Percentiles rank a stretch among this genome's conserved stretches.
Evolutionary conservation across 2,797 vertebrate genomes (phyloP).

Genomic region (Thalassophryne amazonica): DNA sequence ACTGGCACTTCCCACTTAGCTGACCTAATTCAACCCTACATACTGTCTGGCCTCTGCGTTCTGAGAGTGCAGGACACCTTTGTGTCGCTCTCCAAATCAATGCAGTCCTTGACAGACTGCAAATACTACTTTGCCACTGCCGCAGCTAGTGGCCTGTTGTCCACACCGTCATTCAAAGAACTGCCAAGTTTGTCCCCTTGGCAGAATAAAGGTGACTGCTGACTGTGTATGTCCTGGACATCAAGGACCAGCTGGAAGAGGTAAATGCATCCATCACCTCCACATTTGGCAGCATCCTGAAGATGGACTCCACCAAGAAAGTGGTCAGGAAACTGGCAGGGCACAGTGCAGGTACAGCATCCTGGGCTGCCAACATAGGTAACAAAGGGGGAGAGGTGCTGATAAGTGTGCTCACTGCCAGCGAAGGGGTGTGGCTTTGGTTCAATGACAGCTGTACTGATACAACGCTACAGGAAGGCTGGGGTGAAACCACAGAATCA

Average conservation of each 20-base stretch:
- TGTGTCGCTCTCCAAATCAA: neutral
- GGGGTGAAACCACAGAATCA: neutral
- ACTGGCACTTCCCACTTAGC: no score
- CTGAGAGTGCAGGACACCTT: no score
- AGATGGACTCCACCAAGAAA: constrained; percentile 24
- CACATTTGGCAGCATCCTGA: neutral
- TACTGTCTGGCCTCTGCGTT: no score
- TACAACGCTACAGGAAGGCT: neutral
- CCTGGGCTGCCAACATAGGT: constrained; percentile 9
- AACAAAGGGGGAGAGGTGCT: constrained; percentile 15
- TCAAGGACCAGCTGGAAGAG: constrained; percentile 14
- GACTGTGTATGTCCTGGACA: constrained; percentile 13
- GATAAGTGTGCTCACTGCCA: constrained; percentile 6
- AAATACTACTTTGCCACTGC: no score
- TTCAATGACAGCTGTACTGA: neutral
- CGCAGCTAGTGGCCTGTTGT: neutral
- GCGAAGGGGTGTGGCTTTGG: constrained; percentile 12
- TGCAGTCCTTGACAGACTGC: constrained; percentile 4
- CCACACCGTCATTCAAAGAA: neutral
- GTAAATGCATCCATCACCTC: constrained; percentile 10
- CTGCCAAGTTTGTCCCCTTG: constrained; percentile 3
- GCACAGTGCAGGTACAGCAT: neutral
- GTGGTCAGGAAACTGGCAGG: constrained; percentile 3
- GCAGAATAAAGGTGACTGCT: constrained; percentile 13
- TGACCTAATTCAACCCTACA: no score